Evolutionary conservation across 2,888 invertebrate genomes (phyloP).

Genomic region (Microplitis deprimator): DNA sequence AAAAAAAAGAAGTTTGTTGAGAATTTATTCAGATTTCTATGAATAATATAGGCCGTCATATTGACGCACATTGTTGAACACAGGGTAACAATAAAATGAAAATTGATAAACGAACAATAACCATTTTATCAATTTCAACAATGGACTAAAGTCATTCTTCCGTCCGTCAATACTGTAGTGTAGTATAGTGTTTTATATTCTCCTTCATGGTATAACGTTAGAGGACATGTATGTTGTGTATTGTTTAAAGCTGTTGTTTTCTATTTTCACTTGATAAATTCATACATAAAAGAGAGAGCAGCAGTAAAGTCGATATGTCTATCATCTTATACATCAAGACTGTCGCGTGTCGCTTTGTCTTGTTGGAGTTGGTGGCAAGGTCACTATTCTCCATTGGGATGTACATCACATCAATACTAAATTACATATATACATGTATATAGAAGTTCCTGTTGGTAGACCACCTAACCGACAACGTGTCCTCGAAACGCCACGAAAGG

Average conservation of each 20-base stretch:
- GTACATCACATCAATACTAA: slow-evolving; percentile 11
- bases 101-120: slow-evolving; percentile 1
- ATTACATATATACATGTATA: background rate
- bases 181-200: too few relatives aligned
- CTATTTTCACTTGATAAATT: background rate
- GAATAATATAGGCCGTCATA: background rate
- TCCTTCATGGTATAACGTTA: too few relatives aligned
- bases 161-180: background rate
- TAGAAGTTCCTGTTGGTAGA: slow-evolving; percentile 16
- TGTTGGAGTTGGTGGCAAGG: slow-evolving; percentile 27
- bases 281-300: background rate
- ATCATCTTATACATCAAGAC: background rate
- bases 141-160: background rate
- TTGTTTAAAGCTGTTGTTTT: background rate
- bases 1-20: too few relatives aligned
- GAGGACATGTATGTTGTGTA: background rate
- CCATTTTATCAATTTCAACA: background rate
- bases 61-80: background rate
- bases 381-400: slow-evolving; percentile 17
- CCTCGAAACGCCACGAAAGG: slow-evolving; percentile 34
- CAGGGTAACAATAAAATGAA: background rate
- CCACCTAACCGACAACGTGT: slow-evolving; percentile 26
- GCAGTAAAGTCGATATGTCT: slow-evolving; percentile 9
- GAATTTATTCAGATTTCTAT: background rate
- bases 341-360: slow-evolving; percentile 18